These are phyloP conservation scores for Agriotes lineatus DNA, from an alignment of 2,888 invertebrate species.

Conservation along the genomic window DNA sequence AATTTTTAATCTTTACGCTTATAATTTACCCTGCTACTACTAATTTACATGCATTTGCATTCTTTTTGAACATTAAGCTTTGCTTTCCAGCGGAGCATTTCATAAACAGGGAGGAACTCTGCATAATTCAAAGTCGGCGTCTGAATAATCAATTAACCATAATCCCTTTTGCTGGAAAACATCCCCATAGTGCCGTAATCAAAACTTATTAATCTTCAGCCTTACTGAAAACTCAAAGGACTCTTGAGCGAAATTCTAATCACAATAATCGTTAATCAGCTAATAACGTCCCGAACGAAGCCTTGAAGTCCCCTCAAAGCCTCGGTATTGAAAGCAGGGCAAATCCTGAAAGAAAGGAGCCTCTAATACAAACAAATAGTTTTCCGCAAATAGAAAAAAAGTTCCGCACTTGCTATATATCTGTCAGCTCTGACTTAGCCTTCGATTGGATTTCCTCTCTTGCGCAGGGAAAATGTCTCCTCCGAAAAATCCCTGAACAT, in stretches of 20 bases:
- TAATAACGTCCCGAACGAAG: no score
- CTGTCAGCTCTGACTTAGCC: no score
- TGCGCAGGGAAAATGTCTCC: no score
- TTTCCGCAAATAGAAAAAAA: no score
- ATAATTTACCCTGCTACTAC: not conserved
- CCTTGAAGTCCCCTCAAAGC: no score
- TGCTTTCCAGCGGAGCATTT: not conserved
- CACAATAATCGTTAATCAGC: not conserved
- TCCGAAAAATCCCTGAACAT: no score
- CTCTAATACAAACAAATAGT: no score
- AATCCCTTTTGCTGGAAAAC: not conserved
- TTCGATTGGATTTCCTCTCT: no score
- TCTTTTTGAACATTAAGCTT: not conserved
- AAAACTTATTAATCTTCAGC: not conserved
- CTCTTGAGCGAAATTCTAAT: not conserved
- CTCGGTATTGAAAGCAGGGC: no score
- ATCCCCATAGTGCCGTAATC: not conserved
- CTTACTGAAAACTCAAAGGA: not conserved
- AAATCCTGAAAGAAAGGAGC: no score
- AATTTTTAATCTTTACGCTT: no score
- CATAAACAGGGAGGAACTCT: not conserved
- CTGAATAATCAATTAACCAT: constrained; percentile 13
- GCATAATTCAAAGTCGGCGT: constrained; percentile 15
- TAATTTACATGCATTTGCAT: constrained; percentile 10
- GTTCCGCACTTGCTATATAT: no score